These are phyloP conservation scores for Aethes cnicana DNA, from an alignment of 2,888 invertebrate genomes.

Conservation along the genomic window DNA sequence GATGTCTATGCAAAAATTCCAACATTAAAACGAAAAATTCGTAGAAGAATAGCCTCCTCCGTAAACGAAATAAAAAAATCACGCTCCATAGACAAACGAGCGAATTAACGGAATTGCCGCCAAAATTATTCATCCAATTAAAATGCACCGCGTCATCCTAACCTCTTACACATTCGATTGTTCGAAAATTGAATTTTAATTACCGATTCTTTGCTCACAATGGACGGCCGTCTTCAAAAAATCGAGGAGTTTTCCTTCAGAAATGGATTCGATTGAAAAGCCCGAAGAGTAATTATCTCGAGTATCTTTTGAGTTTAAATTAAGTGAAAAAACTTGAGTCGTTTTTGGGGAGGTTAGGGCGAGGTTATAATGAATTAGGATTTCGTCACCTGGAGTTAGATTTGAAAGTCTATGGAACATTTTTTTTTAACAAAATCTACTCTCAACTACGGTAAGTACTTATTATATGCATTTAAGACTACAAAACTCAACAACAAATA, in stretches of 20 bases:
- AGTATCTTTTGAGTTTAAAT: slow-evolving; percentile 82
- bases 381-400: slow-evolving; percentile 19
- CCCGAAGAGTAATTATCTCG: slow-evolving; percentile 75
- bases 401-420: background rate
- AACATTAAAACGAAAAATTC: slow-evolving; percentile 41
- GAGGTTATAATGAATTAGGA: slow-evolving; percentile 24
- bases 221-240: slow-evolving; percentile 70
- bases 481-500: too few relatives aligned
- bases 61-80: slow-evolving; percentile 19
- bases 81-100: slow-evolving; percentile 24
- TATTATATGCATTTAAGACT: too few relatives aligned
- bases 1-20: too few relatives aligned
- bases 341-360: slow-evolving; percentile 44
- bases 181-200: slow-evolving; percentile 82
- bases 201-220: slow-evolving; percentile 78
- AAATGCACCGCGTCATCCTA: slow-evolving; percentile 73
- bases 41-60: slow-evolving; percentile 33
- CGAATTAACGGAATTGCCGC: slow-evolving; percentile 39
- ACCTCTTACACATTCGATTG: slow-evolving; percentile 74
- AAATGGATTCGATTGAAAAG: slow-evolving; percentile 70
- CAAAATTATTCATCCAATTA: slow-evolving; percentile 74
- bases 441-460: too few relatives aligned
- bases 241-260: slow-evolving; percentile 69
- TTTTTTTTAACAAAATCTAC: too few relatives aligned
- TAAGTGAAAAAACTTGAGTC: slow-evolving; percentile 74